Evolutionary conservation across 2,113 vertebrate species (phyloP).

Genomic region (Spermophilus dauricus): DNA sequence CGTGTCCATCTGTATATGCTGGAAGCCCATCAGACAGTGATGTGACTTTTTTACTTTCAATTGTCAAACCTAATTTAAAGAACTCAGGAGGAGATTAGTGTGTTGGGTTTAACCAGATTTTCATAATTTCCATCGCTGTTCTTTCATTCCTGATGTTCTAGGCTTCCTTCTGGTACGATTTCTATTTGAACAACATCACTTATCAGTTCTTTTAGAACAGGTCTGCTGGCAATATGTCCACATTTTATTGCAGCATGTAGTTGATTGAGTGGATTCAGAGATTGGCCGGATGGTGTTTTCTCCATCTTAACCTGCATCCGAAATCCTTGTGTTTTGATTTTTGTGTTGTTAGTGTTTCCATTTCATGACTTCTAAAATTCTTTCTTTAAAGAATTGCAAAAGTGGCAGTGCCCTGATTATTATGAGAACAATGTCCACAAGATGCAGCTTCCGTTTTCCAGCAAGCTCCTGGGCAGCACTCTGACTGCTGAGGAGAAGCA

Average conservation of each 20-base stretch:
- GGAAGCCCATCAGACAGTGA: background rate
- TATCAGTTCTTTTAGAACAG: background rate
- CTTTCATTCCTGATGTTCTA: background rate
- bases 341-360: background rate
- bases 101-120: background rate
- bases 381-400: constrained; percentile 92
- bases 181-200: background rate
- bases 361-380: constrained; percentile 57
- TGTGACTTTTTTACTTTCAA: background rate
- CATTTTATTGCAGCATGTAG: background rate
- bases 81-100: background rate
- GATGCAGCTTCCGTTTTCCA: constrained; percentile 97
- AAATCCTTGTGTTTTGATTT: background rate
- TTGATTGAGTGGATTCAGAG: background rate
- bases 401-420: constrained; percentile 96
- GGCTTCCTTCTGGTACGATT: background rate
- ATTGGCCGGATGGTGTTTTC: background rate
- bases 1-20: fast-evolving
- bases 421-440: constrained; percentile 96
- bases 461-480: constrained; percentile 92
- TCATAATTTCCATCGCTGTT: background rate
- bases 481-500: constrained; percentile 95
- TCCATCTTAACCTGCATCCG: background rate
- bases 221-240: background rate
- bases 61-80: background rate